These are phyloP conservation scores for Narcine bancroftii DNA, from an alignment of 2,113 vertebrate species.

Conservation along the genomic window DNA sequence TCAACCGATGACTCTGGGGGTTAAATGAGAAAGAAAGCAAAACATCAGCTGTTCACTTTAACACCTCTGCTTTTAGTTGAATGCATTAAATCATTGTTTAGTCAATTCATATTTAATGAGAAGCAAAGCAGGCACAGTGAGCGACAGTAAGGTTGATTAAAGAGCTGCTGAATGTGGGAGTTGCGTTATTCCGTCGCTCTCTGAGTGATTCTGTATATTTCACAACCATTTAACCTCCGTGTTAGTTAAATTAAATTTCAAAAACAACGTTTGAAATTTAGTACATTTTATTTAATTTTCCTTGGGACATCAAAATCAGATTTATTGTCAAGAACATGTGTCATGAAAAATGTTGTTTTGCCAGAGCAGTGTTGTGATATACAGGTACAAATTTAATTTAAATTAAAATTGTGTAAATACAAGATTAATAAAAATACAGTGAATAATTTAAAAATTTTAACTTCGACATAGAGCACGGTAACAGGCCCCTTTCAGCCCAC, in stretches of 20 bases:
- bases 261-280: not conserved
- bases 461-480: too few species aligned
- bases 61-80: not conserved
- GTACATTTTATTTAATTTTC: too few species aligned
- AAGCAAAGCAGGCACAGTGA: not conserved
- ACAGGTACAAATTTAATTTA: too few species aligned
- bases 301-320: too few species aligned
- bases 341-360: too few species aligned
- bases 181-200: not conserved
- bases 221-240: not conserved
- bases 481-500: too few species aligned
- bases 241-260: not conserved
- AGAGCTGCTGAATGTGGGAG: not conserved
- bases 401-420: too few species aligned
- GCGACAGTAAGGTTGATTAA: not conserved
- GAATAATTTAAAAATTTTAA: too few species aligned
- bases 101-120: slow-evolving; percentile 4
- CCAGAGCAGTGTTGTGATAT: too few species aligned
- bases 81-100: slow-evolving; percentile 13
- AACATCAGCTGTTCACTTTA: not conserved
- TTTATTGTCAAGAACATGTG: too few species aligned
- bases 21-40: too few species aligned
- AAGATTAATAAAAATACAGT: too few species aligned
- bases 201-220: not conserved
- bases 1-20: not conserved